Percentiles rank a stretch among this genome's conserved stretches.
These are phyloP conservation scores for Myotis planiceps DNA, from an alignment of 2,797 vertebrate genomes.

Conservation along the genomic window DNA sequence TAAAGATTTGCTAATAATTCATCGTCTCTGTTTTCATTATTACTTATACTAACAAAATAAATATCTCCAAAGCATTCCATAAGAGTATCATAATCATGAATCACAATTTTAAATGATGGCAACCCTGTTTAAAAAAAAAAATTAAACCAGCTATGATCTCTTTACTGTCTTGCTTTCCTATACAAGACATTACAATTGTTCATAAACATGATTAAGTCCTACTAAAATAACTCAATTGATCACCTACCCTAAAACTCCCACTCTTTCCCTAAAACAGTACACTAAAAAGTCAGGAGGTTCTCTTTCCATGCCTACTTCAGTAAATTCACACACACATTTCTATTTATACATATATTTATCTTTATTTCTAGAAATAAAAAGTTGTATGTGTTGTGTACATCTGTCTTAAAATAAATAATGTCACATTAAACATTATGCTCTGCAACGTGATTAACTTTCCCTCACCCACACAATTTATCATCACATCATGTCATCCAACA, in stretches of 20 bases:
- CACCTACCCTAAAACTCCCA: not conserved
- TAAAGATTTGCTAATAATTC: not conserved
- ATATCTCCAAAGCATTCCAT: not conserved
- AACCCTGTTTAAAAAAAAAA: not conserved
- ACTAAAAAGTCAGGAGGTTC: not conserved
- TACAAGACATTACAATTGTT: not conserved
- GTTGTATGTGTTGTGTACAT: not conserved
- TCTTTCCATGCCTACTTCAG: not conserved
- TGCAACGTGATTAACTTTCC: not conserved
- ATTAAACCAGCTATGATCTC: not conserved
- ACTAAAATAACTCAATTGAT: not conserved
- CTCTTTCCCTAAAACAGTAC: not conserved
- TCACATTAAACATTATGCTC: not conserved
- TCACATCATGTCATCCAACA: not conserved
- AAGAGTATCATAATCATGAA: not conserved
- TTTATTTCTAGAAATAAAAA: not conserved
- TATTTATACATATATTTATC: not conserved
- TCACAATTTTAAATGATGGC: not conserved
- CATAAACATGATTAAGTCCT: not conserved
- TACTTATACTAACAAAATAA: not conserved
- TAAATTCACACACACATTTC: not conserved
- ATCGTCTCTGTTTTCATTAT: not conserved
- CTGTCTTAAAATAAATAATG: not conserved
- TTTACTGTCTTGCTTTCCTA: not conserved
- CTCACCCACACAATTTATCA: not conserved